These are phyloP conservation scores for Cheilosia pagana DNA, from an alignment of 2,888 invertebrate species.

Conservation along the genomic window DNA sequence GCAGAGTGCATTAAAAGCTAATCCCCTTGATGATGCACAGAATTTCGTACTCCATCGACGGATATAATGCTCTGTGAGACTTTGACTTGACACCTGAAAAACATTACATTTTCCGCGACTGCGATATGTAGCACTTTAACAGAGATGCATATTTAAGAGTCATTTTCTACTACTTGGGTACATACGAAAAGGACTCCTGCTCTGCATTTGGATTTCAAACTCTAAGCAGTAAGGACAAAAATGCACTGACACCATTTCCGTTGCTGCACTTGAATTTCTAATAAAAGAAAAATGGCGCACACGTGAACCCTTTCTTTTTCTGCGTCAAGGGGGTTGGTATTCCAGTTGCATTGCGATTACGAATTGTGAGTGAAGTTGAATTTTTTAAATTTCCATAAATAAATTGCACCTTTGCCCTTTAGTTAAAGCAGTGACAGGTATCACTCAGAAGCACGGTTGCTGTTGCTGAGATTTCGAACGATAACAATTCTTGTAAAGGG, in stretches of 20 bases:
- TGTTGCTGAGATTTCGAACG: not conserved
- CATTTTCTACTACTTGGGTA: not conserved
- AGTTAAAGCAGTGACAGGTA: not conserved
- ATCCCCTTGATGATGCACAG: slow-evolving; percentile 17
- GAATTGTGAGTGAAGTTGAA: slow-evolving; percentile 28
- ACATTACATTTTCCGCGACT: slow-evolving; percentile 8
- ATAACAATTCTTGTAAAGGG: no score
- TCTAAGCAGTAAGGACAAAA: slow-evolving; percentile 19
- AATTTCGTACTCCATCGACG: slow-evolving; percentile 29
- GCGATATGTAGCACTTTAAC: slow-evolving; percentile 1
- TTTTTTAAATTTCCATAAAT: slow-evolving; percentile 34
- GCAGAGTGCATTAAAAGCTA: not conserved
- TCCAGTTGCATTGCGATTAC: not conserved
- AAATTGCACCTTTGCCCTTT: slow-evolving; percentile 6
- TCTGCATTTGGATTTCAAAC: not conserved
- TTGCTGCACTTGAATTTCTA: slow-evolving; percentile 51
- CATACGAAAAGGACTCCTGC: slow-evolving; percentile 21
- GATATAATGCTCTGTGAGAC: slow-evolving; percentile 9
- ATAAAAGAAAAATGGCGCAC: slow-evolving; percentile 50
- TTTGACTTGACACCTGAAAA: slow-evolving; percentile 28
- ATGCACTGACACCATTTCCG: slow-evolving; percentile 58
- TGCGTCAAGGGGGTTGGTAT: not conserved
- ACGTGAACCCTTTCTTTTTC: slow-evolving; percentile 20
- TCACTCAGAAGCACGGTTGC: not conserved
- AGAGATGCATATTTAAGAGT: not conserved